Conservation (phyloP, 2,113 vertebrate species). For the Gymnorhina tibicen region DNA sequence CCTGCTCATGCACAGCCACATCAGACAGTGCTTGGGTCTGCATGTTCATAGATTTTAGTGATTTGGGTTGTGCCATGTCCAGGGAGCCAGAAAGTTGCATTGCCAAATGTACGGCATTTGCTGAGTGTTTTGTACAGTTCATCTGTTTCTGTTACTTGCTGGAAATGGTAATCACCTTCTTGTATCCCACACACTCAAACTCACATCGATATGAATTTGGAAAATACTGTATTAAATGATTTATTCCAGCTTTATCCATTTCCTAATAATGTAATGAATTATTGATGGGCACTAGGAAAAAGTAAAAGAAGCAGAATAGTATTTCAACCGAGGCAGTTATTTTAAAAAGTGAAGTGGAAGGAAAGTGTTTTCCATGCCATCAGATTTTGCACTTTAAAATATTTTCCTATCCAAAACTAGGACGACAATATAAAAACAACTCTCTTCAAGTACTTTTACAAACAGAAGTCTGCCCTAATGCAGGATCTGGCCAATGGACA, state of each 20-base stretch:
- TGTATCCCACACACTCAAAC: neutral
- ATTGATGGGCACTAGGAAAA: conserved; percentile 40
- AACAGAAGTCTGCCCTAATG: neutral
- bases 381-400: conserved; percentile 25
- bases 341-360: conserved; percentile 24
- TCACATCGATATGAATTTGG: neutral
- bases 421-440: conserved; percentile 29
- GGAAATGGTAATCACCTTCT: neutral
- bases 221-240: conserved; percentile 35
- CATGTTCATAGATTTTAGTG: neutral
- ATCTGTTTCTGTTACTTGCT: neutral
- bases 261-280: conserved; percentile 54
- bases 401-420: conserved; percentile 49
- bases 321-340: conserved; percentile 13
- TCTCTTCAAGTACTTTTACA: neutral
- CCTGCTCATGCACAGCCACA: neutral
- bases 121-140: neutral
- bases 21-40: neutral
- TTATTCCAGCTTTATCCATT: conserved; percentile 44
- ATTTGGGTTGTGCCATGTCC: neutral
- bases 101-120: neutral
- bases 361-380: conserved; percentile 29
- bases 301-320: neutral
- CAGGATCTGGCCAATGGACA: neutral
- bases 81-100: neutral